phyloP scores from a whole-genome alignment of 1,140 invertebrate species.

The Trypoxylus dichotomus region DNA sequence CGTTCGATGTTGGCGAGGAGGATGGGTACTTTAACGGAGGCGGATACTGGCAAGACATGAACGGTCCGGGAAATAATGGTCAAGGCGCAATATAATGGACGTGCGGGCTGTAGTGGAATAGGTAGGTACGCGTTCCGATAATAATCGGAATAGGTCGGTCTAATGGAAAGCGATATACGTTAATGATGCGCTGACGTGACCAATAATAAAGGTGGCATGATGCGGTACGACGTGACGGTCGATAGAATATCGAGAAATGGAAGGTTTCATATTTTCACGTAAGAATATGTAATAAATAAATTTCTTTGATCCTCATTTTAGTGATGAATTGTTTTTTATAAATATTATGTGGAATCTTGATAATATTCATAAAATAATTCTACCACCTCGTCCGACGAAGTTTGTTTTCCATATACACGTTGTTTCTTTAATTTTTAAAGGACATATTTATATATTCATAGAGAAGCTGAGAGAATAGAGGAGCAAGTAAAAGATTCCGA shows the following conservation, averaged over 20 bases:
- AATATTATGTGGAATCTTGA: too few relatives aligned
- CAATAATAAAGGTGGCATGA: not conserved
- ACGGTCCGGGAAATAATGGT: not conserved
- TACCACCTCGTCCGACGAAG: too few relatives aligned
- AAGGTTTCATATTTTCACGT: too few relatives aligned
- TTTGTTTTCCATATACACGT: too few relatives aligned
- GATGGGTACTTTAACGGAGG: not conserved
- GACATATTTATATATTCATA: too few relatives aligned
- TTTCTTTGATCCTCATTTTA: too few relatives aligned
- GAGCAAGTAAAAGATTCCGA: too few relatives aligned
- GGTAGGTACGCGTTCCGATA: not conserved
- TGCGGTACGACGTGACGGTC: not conserved
- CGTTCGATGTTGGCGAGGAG: not conserved
- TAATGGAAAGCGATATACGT: not conserved
- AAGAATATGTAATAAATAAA: not conserved
- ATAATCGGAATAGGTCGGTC: not conserved
- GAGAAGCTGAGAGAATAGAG: too few relatives aligned
- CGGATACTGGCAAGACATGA: not conserved
- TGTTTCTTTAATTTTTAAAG: too few relatives aligned
- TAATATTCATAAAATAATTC: too few relatives aligned
- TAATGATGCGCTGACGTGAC: not conserved
- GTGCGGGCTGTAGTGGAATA: not conserved
- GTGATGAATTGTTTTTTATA: too few relatives aligned
- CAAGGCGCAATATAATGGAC: not conserved
- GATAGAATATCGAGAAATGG: too few relatives aligned